These are phyloP conservation scores for Heliothis subflexa DNA, from an alignment of 1,140 invertebrate species.

Conservation along the genomic window DNA sequence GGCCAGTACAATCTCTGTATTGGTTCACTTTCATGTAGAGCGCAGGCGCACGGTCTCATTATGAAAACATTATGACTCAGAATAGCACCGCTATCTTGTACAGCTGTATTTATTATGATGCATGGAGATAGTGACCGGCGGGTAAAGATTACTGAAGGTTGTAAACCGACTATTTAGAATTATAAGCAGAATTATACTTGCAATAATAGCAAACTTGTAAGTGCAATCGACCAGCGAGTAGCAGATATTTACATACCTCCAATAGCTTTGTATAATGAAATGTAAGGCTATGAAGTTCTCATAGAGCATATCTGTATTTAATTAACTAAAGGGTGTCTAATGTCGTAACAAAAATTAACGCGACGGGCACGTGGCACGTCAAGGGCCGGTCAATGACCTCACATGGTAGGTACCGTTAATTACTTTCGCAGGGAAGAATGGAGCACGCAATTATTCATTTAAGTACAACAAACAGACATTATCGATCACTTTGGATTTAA, in stretches of 20 bases:
- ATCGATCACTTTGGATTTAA: constrained; percentile 11
- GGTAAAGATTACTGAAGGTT: too few relatives aligned
- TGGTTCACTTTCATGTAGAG: constrained; percentile 49
- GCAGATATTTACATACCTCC: too few relatives aligned
- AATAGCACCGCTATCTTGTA: constrained; percentile 50
- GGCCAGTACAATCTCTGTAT: constrained; percentile 61
- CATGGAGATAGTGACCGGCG: constrained; percentile 13
- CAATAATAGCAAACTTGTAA: too few relatives aligned
- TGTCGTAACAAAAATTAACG: constrained; percentile 32
- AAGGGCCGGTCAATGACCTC: constrained; percentile 78
- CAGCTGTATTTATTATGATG: constrained; percentile 24
- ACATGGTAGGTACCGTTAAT: constrained; percentile 71
- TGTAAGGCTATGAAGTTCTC: background rate
- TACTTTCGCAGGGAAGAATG: constrained; percentile 71
- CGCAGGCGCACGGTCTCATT: constrained; percentile 45
- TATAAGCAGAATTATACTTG: too few relatives aligned
- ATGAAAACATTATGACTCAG: constrained; percentile 51
- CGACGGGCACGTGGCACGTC: constrained; percentile 65
- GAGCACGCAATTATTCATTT: constrained; percentile 39
- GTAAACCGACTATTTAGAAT: too few relatives aligned
- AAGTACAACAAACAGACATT: constrained; percentile 17
- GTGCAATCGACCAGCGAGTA: too few relatives aligned
- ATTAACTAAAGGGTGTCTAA: constrained; percentile 27
- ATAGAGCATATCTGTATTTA: background rate
- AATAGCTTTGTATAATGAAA: background rate